These are phyloP conservation scores for Galaxias olidus DNA, from an alignment of 2,797 vertebrate genomes.

Conservation along the genomic window DNA sequence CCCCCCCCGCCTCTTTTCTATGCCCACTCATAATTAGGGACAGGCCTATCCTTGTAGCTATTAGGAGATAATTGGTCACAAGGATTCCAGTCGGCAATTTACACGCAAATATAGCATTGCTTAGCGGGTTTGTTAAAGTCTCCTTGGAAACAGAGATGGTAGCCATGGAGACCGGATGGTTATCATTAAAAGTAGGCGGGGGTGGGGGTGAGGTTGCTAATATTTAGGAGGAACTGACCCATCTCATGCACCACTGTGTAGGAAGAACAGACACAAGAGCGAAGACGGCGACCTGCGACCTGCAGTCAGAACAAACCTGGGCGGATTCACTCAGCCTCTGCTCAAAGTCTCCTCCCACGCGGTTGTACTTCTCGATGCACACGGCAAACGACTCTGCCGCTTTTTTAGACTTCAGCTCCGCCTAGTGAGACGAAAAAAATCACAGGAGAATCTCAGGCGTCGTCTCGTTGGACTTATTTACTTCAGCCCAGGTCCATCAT, in stretches of 20 bases:
- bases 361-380: slow-evolving; percentile 91
- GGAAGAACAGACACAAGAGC: neutral
- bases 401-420: slow-evolving; percentile 93
- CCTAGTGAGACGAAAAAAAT: slow-evolving; percentile 69
- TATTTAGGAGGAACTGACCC: neutral
- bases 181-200: slow-evolving; percentile 50
- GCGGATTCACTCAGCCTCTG: slow-evolving; percentile 93
- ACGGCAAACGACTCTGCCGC: slow-evolving; percentile 82
- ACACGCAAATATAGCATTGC: slow-evolving; percentile 47
- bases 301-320: slow-evolving; percentile 73
- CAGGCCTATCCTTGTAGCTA: slow-evolving; percentile 14
- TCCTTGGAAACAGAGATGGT: slow-evolving; percentile 66
- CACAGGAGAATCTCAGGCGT: neutral
- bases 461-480: too few species aligned
- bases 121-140: slow-evolving; percentile 53
- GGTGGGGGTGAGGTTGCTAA: slow-evolving; percentile 11
- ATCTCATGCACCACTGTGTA: neutral
- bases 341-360: slow-evolving; percentile 88
- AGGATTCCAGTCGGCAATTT: slow-evolving; percentile 51
- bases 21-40: slow-evolving; percentile 21
- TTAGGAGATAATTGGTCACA: slow-evolving; percentile 50
- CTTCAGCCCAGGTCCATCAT: too few species aligned
- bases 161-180: slow-evolving; percentile 60
- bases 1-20: neutral
- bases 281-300: neutral